Base-by-base conservation (phyloP, 2,113 vertebrate genomes). In the Actinemys pallida region DNA sequence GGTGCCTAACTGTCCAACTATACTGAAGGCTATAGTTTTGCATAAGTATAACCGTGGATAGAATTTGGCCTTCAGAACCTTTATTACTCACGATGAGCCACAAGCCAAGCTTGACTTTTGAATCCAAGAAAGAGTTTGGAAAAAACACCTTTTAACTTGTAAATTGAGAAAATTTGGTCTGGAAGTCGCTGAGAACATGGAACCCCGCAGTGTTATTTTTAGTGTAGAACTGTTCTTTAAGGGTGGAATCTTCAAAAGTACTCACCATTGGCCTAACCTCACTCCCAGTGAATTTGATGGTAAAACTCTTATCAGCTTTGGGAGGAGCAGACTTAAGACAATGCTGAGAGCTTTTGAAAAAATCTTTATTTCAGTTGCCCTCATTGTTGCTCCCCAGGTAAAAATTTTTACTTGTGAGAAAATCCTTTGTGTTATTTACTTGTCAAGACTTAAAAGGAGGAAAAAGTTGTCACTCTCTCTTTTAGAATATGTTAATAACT, bases 401-500 rank as follows among this genome's bases (percentile, higher is more conserved):
- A 57, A 87, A 87, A 13, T 76, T 45, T 45, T 76, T 76, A 25
- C 12, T 0, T 90, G 90, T 85, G 82, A 93, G 65, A n/a, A 16
- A 27, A 0, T 91, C 88, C 90, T 96, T 89, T 94, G 8, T 35
- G 78, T 90, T 93, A 57, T 53, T 92, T 84, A 42, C 82, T 93
- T 93, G 88, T 87, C 84, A 90, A 65, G 93, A 84, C 90, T 95
- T 90, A 53, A 84, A 87, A 88, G 83, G 79, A 81, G 25, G 72
- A 79, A 85, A 90, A 92, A 93, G 45, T 89, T 90, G 84, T 83
- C 86, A 93, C 78, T 85, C 20, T 25, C 59, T 93, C 91, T 91
- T 89, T 83, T 84, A 84, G 25, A 93, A 91, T 49, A 93, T 94
- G 91, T 90, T 95, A 97, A 92, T 96, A 94, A 91, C 89, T 93